phyloP scores from a whole-genome alignment of 2,797 vertebrate genomes.

The Falco concolor region DNA sequence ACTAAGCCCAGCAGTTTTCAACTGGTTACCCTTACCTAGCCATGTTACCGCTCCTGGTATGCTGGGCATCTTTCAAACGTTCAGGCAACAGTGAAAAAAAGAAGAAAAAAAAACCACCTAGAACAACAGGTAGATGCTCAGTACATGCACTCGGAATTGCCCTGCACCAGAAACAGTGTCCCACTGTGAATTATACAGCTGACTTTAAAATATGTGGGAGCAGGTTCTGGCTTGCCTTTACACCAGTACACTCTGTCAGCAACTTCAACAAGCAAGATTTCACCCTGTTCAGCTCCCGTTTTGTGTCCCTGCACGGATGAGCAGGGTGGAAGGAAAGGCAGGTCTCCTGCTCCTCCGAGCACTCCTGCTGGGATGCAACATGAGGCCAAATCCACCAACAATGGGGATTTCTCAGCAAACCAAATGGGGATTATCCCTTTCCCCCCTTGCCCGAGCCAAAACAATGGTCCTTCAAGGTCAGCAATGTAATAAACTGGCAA shows the following conservation, averaged over 20 bases:
- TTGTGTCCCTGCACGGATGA: neutral
- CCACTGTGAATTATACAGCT: neutral
- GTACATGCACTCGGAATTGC: neutral
- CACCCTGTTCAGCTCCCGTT: neutral
- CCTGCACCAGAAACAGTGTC: neutral
- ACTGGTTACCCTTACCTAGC: neutral
- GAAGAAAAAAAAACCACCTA: neutral
- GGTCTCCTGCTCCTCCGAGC: neutral
- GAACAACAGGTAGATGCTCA: neutral
- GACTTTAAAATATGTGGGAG: neutral
- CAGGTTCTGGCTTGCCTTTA: neutral
- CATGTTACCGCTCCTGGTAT: rapidly evolving
- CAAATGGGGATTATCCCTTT: rapidly evolving
- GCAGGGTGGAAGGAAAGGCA: neutral
- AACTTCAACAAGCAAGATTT: neutral
- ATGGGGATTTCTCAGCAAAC: neutral
- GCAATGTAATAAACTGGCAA: neutral
- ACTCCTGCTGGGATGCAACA: neutral
- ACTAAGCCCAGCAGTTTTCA: neutral
- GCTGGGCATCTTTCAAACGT: neutral
- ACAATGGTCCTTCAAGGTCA: slow-evolving; percentile 45
- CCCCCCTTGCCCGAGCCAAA: neutral
- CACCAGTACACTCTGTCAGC: rapidly evolving
- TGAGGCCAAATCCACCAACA: neutral
- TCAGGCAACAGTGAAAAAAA: neutral